phyloP scores from a whole-genome alignment of 2,797 vertebrate genomes.

The Siniperca undulata region DNA sequence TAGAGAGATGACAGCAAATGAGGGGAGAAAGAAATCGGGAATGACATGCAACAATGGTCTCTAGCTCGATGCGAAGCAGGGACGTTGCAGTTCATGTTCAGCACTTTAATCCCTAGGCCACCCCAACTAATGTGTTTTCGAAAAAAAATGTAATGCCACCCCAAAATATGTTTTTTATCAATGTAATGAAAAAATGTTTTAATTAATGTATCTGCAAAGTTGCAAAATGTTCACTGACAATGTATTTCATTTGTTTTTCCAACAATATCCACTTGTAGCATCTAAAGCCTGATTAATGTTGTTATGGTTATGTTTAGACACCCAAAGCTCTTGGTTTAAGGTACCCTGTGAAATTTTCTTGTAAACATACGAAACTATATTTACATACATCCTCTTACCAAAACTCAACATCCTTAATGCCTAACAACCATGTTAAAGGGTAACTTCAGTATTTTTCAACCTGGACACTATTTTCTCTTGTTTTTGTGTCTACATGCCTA shows the following conservation, averaged over 20 bases:
- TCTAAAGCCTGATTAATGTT: neutral
- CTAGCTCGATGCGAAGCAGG: neutral
- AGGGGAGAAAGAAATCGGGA: neutral
- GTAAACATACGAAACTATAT: neutral
- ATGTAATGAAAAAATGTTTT: neutral
- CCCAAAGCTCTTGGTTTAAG: neutral
- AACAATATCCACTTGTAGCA: too few relatives aligned
- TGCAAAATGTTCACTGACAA: too few relatives aligned
- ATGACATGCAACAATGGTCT: neutral
- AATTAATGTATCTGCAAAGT: too few relatives aligned
- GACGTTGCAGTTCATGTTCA: neutral
- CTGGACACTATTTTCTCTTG: too few relatives aligned
- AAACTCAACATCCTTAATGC: neutral
- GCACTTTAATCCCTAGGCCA: neutral
- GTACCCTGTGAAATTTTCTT: neutral
- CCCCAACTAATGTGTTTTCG: neutral
- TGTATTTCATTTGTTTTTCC: too few relatives aligned
- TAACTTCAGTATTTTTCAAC: too few relatives aligned
- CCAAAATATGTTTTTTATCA: neutral
- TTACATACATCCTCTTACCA: neutral
- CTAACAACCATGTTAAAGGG: neutral
- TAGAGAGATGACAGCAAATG: neutral
- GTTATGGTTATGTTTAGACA: neutral
- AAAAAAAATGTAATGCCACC: neutral
- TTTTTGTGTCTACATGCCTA: too few relatives aligned